Evolutionary conservation across 1,140 invertebrate genomes (phyloP).

Genomic region (Dendroctonus ponderosae): DNA sequence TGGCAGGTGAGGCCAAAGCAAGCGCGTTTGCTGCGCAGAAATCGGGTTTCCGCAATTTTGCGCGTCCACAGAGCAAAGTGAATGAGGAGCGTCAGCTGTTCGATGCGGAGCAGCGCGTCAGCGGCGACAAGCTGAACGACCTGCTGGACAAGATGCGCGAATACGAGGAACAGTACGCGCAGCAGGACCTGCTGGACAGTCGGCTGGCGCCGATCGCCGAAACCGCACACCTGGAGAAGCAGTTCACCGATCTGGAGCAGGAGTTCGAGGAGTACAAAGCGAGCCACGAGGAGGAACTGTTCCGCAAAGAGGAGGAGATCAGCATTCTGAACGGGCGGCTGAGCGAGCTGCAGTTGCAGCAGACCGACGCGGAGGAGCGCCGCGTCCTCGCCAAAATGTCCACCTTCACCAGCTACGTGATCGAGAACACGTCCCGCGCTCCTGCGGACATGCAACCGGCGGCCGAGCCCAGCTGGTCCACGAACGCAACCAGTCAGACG

Average conservation of each 20-base stretch:
- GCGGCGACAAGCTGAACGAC: conserved; percentile 74
- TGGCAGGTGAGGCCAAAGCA: conserved; percentile 56
- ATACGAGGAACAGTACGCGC: conserved; percentile 74
- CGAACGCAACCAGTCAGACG: conserved; percentile 39
- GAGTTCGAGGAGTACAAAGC: conserved; percentile 62
- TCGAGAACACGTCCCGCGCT: conserved; percentile 34
- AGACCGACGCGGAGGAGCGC: conserved; percentile 36
- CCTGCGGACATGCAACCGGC: conserved; percentile 13
- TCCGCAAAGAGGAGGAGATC: conserved; percentile 58
- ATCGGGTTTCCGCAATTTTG: background rate
- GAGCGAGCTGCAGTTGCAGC: conserved; percentile 39
- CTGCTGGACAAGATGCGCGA: conserved; percentile 72
- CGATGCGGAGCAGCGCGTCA: conserved; percentile 73
- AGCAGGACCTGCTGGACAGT: conserved; percentile 49
- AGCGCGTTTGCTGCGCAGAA: too few relatives aligned
- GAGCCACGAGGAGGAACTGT: conserved; percentile 52
- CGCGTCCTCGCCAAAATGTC: conserved; percentile 39
- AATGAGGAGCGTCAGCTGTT: conserved; percentile 74
- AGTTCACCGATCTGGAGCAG: conserved; percentile 70
- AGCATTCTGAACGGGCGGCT: conserved; percentile 55
- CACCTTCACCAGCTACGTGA: conserved; percentile 38
- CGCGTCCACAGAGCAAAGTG: conserved; percentile 56
- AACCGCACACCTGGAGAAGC: conserved; percentile 68
- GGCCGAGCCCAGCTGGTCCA: conserved; percentile 4
- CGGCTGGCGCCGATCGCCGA: conserved; percentile 75